Evolutionary conservation across 2,113 vertebrate species (phyloP).

Genomic region (Lontra canadensis): DNA sequence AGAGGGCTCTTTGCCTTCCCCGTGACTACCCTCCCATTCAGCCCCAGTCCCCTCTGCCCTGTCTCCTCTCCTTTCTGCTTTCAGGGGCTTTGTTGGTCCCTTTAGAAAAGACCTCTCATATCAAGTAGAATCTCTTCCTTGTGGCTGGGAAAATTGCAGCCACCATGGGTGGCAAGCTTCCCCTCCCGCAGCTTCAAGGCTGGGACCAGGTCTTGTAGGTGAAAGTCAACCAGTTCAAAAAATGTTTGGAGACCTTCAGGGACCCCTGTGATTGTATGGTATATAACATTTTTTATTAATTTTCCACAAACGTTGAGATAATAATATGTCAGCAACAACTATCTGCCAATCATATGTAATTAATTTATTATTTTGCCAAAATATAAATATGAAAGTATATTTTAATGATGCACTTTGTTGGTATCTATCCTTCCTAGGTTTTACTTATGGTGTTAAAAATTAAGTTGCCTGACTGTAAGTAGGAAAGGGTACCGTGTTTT

Average conservation of each 20-base stretch:
- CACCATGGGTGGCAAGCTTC: background rate
- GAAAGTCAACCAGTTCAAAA: background rate
- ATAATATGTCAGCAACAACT: background rate
- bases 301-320: background rate
- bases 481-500: background rate
- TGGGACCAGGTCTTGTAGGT: background rate
- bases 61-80: background rate
- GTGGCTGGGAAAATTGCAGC: background rate
- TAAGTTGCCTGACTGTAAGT: background rate
- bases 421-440: background rate
- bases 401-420: background rate
- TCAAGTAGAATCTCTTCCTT: background rate
- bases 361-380: slow-evolving; percentile 54
- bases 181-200: background rate
- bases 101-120: background rate
- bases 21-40: background rate
- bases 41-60: background rate
- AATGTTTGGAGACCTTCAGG: background rate
- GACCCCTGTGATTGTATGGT: background rate
- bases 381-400: background rate
- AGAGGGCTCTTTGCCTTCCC: background rate
- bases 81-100: background rate
- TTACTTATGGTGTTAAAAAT: background rate
- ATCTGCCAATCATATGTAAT: slow-evolving; percentile 3
- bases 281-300: slow-evolving; percentile 26